phyloP scores from a whole-genome alignment of 1,140 invertebrate species.

The Dufourea novaeangliae region DNA sequence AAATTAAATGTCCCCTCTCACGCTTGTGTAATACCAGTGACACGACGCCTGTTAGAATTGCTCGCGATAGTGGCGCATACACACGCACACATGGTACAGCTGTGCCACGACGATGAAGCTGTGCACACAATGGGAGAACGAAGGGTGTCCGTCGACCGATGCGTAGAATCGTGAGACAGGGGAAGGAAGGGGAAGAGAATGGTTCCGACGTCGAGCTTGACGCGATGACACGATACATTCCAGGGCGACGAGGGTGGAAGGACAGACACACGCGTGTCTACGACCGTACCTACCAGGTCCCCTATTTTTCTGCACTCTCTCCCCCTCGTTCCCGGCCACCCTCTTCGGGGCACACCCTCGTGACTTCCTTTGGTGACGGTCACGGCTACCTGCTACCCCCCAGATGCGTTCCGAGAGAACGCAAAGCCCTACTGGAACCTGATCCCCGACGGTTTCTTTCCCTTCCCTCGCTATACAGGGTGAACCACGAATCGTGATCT shows the following conservation, averaged over 20 bases:
- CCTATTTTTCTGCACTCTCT: not conserved
- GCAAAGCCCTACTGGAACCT: not conserved
- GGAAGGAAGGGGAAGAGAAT: not conserved
- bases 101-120: conserved; percentile 67
- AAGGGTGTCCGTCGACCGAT: conserved; percentile 23
- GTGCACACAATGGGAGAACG: conserved; percentile 56
- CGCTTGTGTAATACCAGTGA: conserved; percentile 22
- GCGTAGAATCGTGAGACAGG: conserved; percentile 16
- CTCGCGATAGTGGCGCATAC: conserved; percentile 25
- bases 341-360: not conserved
- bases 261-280: conserved; percentile 56
- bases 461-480: not conserved
- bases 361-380: conserved; percentile 9
- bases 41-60: conserved; percentile 38
- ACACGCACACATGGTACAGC: conserved; percentile 60
- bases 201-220: conserved; percentile 37
- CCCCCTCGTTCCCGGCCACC: not conserved
- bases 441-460: conserved; percentile 19
- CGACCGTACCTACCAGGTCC: not conserved
- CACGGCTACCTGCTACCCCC: conserved; percentile 52
- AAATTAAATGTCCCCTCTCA: conserved; percentile 50
- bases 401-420: conserved; percentile 24
- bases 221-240: conserved; percentile 69
- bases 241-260: conserved; percentile 65
- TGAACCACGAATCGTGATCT: not conserved